Percentiles rank a stretch among this genome's conserved stretches.
These are phyloP conservation scores for Pogona vitticeps DNA, from an alignment of 2,113 vertebrate genomes.

Conservation along the genomic window DNA sequence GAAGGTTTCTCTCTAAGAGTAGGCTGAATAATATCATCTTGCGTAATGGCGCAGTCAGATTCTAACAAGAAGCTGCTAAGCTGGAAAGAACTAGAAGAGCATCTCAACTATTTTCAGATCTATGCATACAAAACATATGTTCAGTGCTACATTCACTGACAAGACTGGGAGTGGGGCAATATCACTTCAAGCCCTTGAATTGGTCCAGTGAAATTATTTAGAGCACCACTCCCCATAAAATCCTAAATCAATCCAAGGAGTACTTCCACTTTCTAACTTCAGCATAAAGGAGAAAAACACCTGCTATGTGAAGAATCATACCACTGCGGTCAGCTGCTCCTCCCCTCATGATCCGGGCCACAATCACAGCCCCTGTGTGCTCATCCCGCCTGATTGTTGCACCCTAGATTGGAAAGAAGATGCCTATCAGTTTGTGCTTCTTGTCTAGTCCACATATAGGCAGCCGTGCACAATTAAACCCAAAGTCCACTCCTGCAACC, in stretches of 20 bases:
- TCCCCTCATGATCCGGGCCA: slow-evolving; percentile 94
- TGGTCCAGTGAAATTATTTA: no score
- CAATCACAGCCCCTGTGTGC: slow-evolving; percentile 89
- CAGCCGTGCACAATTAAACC: background rate
- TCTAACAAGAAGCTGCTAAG: no score
- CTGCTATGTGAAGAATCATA: slow-evolving; percentile 61
- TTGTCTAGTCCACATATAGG: background rate
- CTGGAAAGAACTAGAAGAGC: no score
- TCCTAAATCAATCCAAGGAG: background rate
- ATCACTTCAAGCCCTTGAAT: no score
- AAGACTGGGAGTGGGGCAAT: no score
- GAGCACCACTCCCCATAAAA: background rate
- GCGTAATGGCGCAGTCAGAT: no score
- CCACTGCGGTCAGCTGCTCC: slow-evolving; percentile 93
- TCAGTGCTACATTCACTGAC: no score
- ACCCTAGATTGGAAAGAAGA: slow-evolving; percentile 76
- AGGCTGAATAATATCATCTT: no score
- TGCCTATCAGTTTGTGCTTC: background rate
- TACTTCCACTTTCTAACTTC: background rate
- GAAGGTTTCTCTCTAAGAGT: no score
- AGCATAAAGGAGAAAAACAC: background rate
- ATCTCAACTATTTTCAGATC: no score
- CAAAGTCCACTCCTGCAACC: background rate
- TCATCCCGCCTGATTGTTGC: slow-evolving; percentile 93
- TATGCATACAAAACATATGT: no score